Percentiles rank a stretch among this genome's conserved stretches.
phyloP scores from a whole-genome alignment of 2,888 invertebrate genomes.

The Ennomos quercinarius region DNA sequence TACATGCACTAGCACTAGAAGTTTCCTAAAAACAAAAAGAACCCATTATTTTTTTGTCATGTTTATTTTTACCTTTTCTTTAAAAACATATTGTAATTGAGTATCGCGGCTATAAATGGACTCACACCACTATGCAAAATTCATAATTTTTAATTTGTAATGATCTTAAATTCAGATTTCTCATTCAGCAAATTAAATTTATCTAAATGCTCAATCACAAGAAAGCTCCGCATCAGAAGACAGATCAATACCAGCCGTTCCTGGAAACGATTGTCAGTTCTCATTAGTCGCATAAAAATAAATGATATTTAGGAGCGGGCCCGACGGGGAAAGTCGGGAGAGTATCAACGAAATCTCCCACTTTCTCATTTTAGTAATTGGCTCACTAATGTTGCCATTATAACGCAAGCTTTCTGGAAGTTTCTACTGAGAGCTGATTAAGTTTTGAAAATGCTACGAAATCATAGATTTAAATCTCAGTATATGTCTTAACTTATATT shows the following conservation, averaged over 20 bases:
- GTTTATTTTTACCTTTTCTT: too few species aligned
- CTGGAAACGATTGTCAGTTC: conserved; percentile 67
- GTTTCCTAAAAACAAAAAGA: too few species aligned
- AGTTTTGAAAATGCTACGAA: conserved; percentile 2
- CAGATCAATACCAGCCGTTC: conserved; percentile 56
- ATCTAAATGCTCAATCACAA: conserved; percentile 11
- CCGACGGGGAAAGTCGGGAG: conserved; percentile 43
- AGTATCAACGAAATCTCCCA: conserved; percentile 47
- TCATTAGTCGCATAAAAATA: conserved; percentile 76
- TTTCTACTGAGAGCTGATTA: conserved; percentile 8
- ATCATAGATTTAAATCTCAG: too few species aligned
- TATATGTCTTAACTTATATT: too few species aligned
- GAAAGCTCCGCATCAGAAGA: conserved; percentile 9
- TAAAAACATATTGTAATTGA: too few species aligned
- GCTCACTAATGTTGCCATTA: conserved; percentile 42
- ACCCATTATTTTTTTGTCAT: too few species aligned
- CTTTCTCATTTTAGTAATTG: conserved; percentile 57
- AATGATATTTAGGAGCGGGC: conserved; percentile 65
- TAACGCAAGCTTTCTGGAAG: conserved; percentile 12
- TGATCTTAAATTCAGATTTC: neutral
- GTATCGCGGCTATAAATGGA: too few species aligned
- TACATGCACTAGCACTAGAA: too few species aligned
- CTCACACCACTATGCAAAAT: too few species aligned
- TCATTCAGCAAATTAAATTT: neutral
- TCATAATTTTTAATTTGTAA: neutral